Evolutionary conservation across 2,113 vertebrate genomes (phyloP).

Genomic region (Nansenia antarctica): DNA sequence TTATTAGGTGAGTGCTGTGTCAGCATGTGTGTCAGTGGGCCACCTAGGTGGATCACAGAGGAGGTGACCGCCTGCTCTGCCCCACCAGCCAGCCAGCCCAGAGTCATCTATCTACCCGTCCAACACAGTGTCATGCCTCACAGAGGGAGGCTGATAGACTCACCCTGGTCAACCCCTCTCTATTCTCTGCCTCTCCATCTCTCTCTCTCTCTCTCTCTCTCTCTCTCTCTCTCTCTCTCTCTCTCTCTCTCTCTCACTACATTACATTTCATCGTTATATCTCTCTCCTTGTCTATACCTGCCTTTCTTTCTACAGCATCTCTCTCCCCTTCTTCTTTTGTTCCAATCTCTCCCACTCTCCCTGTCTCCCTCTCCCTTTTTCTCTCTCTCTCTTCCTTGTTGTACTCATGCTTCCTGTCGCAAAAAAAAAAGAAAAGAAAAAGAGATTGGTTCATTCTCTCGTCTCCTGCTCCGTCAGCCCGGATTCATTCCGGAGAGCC

Average conservation of each 20-base stretch:
- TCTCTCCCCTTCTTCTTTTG: slow-evolving; percentile 16
- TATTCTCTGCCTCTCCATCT: slow-evolving; percentile 28
- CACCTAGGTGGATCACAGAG: slow-evolving; percentile 50
- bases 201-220: slow-evolving; percentile 28
- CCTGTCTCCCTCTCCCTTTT: neutral
- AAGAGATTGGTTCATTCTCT: too few species aligned
- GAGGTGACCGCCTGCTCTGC: slow-evolving; percentile 49
- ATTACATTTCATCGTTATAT: slow-evolving; percentile 24
- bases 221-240: slow-evolving; percentile 10
- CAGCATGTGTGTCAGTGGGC: slow-evolving; percentile 49
- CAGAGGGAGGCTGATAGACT: slow-evolving; percentile 61
- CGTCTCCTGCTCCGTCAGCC: too few species aligned
- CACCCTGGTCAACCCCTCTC: slow-evolving; percentile 54
- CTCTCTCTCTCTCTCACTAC: too few species aligned
- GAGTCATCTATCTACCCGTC: slow-evolving; percentile 59
- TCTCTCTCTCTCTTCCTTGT: neutral
- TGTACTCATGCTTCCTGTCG: neutral
- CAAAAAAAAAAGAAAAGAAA: neutral
- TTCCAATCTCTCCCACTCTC: neutral
- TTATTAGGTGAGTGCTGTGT: slow-evolving; percentile 15
- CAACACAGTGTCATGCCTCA: slow-evolving; percentile 49
- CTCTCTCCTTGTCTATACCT: slow-evolving; percentile 20
- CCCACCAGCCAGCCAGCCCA: slow-evolving; percentile 38
- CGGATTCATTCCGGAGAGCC: too few species aligned
- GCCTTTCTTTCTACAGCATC: neutral